Evolutionary conservation across 2,113 vertebrate genomes (phyloP), one percentile per base, ranked within the genome.

Genomic region (Phrynosoma platyrhinos): DNA sequence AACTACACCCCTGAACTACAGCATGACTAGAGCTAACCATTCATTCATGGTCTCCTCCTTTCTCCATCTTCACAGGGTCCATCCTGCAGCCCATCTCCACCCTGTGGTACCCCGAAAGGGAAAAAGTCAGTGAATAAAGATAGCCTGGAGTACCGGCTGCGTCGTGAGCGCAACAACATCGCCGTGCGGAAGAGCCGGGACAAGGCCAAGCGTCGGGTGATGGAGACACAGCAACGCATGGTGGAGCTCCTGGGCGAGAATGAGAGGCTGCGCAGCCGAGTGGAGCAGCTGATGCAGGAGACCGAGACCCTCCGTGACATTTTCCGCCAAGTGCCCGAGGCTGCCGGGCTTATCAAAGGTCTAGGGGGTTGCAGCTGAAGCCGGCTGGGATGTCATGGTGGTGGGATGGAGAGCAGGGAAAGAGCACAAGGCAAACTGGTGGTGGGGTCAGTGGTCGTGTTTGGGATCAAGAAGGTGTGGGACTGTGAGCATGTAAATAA

Each of bases 171-270:
- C 87, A 98, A 98, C 96, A 98, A 98, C 94, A 96, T 98, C 0
- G 98, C 98, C 0, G 98, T 98, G 92, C 97, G 98, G 81, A 98
- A 98, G 95, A 98, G 98, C 93, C 96, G 98, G 1, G 98, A 98
- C 96, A 98, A 98, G 91, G 98, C 98, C 62, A 98, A 98, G 83
- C 93, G 98, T 32, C 96, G 98, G 86, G 97, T 98, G 83, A 87
- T 97, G 95, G 96, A 98, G 94, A 98, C 98, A 1, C 98, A 98
- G 94, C 98, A 98, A 93, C 97, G 97, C 85, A 98, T 98, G 84
- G 5, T 98, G 91, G 98, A 98, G 91, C 97, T 98, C 91, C 97
- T 98, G 95, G 97, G 98, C 0, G 98, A 98, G 83, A 98, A 98
- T 55, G 98, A 98, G 87, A 95, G 97, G 80, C 97, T 98, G 81